Conservation (phyloP, 2,797 vertebrate genomes). For the Liasis olivaceus region DNA sequence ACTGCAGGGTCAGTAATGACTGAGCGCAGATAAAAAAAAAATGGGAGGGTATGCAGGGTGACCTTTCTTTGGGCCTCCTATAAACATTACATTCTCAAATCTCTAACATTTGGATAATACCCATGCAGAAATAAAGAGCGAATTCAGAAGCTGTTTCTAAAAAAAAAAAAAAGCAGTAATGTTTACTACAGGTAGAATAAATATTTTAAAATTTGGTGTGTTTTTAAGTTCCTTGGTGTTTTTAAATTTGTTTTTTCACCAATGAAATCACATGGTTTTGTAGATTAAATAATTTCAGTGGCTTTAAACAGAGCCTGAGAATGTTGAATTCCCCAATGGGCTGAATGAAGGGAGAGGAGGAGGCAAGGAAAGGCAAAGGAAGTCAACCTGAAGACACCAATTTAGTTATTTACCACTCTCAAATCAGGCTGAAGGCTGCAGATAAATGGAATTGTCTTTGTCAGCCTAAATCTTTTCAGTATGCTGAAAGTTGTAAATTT, state of each 20-base stretch:
- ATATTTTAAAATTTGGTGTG: not conserved
- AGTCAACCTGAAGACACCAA: not conserved
- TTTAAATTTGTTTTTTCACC: not conserved
- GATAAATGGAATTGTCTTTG: conserved; percentile 1
- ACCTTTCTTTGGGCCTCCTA: not conserved
- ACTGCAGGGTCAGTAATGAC: too few relatives aligned
- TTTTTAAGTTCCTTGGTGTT: not conserved
- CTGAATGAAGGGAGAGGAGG: not conserved
- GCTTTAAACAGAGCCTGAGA: not conserved
- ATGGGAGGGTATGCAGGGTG: too few relatives aligned
- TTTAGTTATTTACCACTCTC: not conserved
- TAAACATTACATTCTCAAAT: not conserved
- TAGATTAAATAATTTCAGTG: not conserved
- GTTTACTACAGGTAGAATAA: not conserved
- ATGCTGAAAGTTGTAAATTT: conserved; percentile 20
- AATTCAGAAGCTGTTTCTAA: not conserved
- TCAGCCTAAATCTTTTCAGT: not conserved
- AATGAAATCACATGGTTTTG: not conserved
- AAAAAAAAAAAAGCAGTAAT: accelerated
- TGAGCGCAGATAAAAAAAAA: too few relatives aligned
- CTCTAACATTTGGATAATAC: not conserved
- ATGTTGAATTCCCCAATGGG: not conserved
- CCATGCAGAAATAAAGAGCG: not conserved
- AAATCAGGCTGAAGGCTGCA: not conserved
- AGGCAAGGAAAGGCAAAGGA: not conserved